phyloP scores from a whole-genome alignment of 2,797 vertebrate species.

The Cichlasoma orientale region DNA sequence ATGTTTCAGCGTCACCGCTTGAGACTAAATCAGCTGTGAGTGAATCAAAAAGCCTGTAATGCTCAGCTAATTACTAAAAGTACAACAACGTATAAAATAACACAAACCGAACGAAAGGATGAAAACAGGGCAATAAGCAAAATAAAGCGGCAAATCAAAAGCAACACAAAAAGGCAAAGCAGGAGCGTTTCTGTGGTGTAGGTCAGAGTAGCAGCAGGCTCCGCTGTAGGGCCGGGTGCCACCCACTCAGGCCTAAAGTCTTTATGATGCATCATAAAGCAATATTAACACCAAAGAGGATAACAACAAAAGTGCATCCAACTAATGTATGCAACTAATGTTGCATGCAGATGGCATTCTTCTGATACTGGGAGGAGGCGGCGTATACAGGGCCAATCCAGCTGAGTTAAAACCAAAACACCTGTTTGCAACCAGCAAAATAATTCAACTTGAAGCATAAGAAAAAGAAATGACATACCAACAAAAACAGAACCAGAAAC shows the following conservation, averaged over 20 bases:
- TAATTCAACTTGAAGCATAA: background rate
- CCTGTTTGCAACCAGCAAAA: background rate
- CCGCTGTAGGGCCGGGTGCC: background rate
- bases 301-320: background rate
- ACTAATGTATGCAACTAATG: no score
- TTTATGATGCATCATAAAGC: background rate
- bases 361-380: background rate
- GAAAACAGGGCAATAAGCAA: background rate
- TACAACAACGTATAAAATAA: background rate
- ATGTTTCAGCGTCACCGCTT: background rate
- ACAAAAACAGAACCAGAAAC: background rate
- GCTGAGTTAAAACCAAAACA: background rate
- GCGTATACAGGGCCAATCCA: background rate
- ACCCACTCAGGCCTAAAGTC: background rate
- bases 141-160: background rate
- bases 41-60: background rate
- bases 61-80: background rate
- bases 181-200: background rate
- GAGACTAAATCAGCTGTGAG: background rate
- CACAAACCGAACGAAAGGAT: background rate
- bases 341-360: background rate
- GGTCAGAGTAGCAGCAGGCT: background rate
- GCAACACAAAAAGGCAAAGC: background rate
- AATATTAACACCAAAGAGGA: background rate
- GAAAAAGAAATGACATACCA: background rate